These are phyloP conservation scores for Drosophila nigromelanica DNA, from an alignment of 1,140 invertebrate genomes.

Conservation along the genomic window DNA sequence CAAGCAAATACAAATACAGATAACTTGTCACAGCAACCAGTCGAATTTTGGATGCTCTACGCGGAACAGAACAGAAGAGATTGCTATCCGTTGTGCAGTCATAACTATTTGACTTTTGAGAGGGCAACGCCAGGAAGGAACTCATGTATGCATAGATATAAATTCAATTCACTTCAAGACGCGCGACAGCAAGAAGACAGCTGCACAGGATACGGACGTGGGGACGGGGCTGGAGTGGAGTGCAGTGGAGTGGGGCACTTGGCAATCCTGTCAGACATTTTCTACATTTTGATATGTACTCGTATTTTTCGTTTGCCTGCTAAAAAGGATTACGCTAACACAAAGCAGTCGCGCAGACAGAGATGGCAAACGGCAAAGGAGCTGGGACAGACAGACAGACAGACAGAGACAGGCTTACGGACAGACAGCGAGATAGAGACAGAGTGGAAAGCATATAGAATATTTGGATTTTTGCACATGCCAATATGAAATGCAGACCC, in stretches of 20 bases:
- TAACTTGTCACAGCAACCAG: background rate
- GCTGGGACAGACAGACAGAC: slow-evolving; percentile 17
- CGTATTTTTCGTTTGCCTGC: slow-evolving; percentile 52
- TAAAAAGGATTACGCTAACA: slow-evolving; percentile 79
- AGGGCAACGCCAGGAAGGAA: slow-evolving; percentile 22
- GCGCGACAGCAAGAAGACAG: slow-evolving; percentile 61
- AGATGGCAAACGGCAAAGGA: slow-evolving; percentile 34
- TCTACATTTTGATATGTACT: slow-evolving; percentile 74
- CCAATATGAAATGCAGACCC: slow-evolving; percentile 63
- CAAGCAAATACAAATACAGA: slow-evolving; percentile 24
- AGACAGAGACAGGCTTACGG: background rate
- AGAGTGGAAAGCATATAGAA: slow-evolving; percentile 61
- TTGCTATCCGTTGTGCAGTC: background rate
- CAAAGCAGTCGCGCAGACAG: slow-evolving; percentile 59
- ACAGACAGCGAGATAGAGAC: slow-evolving; percentile 33
- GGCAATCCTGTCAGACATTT: slow-evolving; percentile 73
- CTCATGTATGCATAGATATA: slow-evolving; percentile 56
- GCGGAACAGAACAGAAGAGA: no score
- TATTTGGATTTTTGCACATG: slow-evolving; percentile 73
- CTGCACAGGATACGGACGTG: slow-evolving; percentile 24
- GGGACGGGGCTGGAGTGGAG: no score
- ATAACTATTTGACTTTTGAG: slow-evolving; percentile 39
- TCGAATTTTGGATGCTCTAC: slow-evolving; percentile 45
- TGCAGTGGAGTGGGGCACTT: slow-evolving; percentile 15
- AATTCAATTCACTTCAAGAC: slow-evolving; percentile 75